Evolutionary conservation across 2,888 invertebrate species (phyloP), one percentile per base, ranked within the genome.

Genomic region (Leucania comma): DNA sequence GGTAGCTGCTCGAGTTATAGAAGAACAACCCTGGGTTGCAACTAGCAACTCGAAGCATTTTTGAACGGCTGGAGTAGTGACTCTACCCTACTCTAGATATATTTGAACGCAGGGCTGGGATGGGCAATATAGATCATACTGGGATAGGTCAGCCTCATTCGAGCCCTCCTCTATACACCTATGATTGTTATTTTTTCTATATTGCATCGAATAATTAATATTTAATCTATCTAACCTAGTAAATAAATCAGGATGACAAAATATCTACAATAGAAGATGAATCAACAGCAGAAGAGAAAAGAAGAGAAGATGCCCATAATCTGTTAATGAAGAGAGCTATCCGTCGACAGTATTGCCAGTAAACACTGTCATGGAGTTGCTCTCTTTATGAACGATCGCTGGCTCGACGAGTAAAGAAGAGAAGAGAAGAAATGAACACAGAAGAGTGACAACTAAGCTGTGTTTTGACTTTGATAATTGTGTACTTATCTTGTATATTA

Each of bases 351-450:
- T 99, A 98, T 97, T 98, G 98, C 96, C 96, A 96, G 96, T 96
- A 97, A 97, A 97, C 97, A 99, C 99, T 99, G 99, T 99, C 99
- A 99, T 99, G 99, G 99, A 99, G 98, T 99, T 99, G 99, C 99
- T 99, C 99, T 99, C 99, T 99, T 99, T 99, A 99, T 98, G 98
- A 98, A 97, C 97, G 97, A 97, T 97, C 97, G 97, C 96, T 96
- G 96, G 93, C 93, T 94, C 97, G 22, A 42, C 66, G 35, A 76
- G 67, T 68, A 78, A 26, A 78, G 66, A 63, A 80, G 51, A 66
- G 50, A 75, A 60, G 53, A 72, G 2, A 0, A 17, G 12, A 29
- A 46, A 68, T 72, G n/a, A 72, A n/a, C 2, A 9, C 17, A 35
- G 32, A 58, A 53, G 67, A 65, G 8, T 1, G 17, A n/a, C 14